phyloP scores from a whole-genome alignment of 1,140 invertebrate genomes.

The Conus betulinus region DNA sequence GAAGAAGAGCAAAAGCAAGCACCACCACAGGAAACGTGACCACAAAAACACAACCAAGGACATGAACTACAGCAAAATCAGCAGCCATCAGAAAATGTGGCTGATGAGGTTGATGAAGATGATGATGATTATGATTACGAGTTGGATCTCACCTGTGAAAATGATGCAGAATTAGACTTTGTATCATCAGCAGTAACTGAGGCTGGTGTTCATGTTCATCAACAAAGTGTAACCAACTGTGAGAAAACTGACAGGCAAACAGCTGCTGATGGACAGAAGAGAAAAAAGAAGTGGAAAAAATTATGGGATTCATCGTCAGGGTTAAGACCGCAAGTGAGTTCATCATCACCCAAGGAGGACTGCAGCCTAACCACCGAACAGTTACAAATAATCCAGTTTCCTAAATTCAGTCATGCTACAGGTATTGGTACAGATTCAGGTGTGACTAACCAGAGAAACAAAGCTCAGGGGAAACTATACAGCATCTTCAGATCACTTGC shows the following conservation, averaged over 20 bases:
- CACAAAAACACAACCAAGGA: background rate
- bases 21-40: background rate
- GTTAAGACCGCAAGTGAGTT: background rate
- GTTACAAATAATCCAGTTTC: background rate
- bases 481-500: too few relatives aligned
- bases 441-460: too few relatives aligned
- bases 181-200: constrained; percentile 6
- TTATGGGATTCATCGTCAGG: background rate
- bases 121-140: constrained; percentile 48
- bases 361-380: background rate
- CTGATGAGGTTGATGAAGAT: background rate
- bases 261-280: background rate
- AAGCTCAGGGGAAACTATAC: too few relatives aligned
- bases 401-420: background rate
- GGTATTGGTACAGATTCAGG: too few relatives aligned
- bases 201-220: too few relatives aligned
- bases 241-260: too few relatives aligned
- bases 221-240: too few relatives aligned
- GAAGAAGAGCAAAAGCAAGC: background rate
- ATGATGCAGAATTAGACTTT: constrained; percentile 38
- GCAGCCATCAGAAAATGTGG: background rate
- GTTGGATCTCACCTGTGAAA: constrained; percentile 33
- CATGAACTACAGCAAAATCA: background rate
- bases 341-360: background rate
- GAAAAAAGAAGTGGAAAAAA: background rate